Percentiles rank a stretch among this genome's conserved stretches.
These are phyloP conservation scores for Bacillus rossius DNA, from an alignment of 1,140 invertebrate genomes.

Conservation along the genomic window DNA sequence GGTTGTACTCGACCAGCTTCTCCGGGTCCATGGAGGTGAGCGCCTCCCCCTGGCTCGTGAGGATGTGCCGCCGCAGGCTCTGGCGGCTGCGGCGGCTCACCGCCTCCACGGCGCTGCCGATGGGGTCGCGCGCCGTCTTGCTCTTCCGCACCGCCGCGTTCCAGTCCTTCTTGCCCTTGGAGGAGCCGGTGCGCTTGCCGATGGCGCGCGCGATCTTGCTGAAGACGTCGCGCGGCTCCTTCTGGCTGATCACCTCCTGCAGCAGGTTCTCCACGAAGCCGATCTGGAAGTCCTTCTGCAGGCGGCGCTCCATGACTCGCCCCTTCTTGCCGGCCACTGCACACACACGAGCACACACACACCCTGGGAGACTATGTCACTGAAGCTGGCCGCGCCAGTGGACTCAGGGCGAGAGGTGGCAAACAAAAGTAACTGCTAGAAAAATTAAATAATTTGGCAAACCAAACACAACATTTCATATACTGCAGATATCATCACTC, in stretches of 20 bases:
- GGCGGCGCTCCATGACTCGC: constrained; percentile 72
- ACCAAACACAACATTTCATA: too few relatives aligned
- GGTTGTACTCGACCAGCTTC: constrained; percentile 71
- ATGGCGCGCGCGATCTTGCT: constrained; percentile 72
- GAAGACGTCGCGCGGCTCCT: constrained; percentile 68
- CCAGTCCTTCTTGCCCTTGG: constrained; percentile 72
- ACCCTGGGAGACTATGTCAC: not conserved
- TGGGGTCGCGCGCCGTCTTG: constrained; percentile 62
- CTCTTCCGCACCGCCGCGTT: constrained; percentile 71
- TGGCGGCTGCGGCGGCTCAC: constrained; percentile 55
- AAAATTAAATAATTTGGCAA: too few relatives aligned
- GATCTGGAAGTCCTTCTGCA: constrained; percentile 87
- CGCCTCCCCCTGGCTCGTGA: constrained; percentile 48
- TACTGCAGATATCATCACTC: too few relatives aligned
- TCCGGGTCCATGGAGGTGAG: constrained; percentile 58
- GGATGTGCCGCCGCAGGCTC: constrained; percentile 58
- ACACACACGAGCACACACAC: constrained; percentile 19
- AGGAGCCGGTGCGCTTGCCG: constrained; percentile 36
- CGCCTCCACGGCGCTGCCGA: constrained; percentile 64
- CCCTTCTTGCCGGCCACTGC: constrained; percentile 75
- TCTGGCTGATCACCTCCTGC: constrained; percentile 57
- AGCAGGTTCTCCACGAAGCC: constrained; percentile 80
- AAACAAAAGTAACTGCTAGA: too few relatives aligned
- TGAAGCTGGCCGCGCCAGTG: too few relatives aligned
- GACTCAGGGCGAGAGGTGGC: too few relatives aligned